These are phyloP conservation scores for Mycalesis mineus DNA, from an alignment of 2,888 invertebrate species.

Conservation along the genomic window DNA sequence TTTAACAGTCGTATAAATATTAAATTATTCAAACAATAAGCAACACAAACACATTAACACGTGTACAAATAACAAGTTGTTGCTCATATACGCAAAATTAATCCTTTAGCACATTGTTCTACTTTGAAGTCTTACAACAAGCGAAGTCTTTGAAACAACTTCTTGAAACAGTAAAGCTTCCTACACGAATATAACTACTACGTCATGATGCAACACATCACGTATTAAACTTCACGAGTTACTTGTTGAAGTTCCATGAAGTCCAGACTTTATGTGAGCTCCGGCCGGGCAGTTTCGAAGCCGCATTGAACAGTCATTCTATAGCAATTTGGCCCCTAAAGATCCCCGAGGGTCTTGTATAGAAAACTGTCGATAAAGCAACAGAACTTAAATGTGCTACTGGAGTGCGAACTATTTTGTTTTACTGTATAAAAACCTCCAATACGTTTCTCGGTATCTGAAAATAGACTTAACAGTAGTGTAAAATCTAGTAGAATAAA, in stretches of 20 bases:
- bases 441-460: background rate
- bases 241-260: constrained; percentile 31
- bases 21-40: background rate
- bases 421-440: background rate
- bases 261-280: constrained; percentile 30
- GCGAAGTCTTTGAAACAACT: constrained; percentile 26
- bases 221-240: constrained; percentile 30
- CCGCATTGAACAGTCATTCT: constrained; percentile 55
- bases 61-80: constrained; percentile 1
- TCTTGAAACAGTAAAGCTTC: constrained; percentile 30
- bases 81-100: constrained; percentile 3
- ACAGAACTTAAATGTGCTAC: constrained; percentile 37
- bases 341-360: constrained; percentile 45
- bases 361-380: constrained; percentile 35
- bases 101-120: constrained; percentile 9
- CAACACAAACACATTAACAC: background rate
- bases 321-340: constrained; percentile 52
- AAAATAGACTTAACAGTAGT: background rate
- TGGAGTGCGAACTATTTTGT: constrained; percentile 20
- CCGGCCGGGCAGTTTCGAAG: constrained; percentile 42
- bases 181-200: constrained; percentile 21
- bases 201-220: constrained; percentile 30
- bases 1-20: too few species aligned
- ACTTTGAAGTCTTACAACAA: constrained; percentile 16
- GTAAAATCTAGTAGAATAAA: too few species aligned